Percentiles rank a stretch among this genome's conserved stretches.
Evolutionary conservation across 1,140 invertebrate genomes (phyloP).

Genomic region (Agraylea sexmaculata): DNA sequence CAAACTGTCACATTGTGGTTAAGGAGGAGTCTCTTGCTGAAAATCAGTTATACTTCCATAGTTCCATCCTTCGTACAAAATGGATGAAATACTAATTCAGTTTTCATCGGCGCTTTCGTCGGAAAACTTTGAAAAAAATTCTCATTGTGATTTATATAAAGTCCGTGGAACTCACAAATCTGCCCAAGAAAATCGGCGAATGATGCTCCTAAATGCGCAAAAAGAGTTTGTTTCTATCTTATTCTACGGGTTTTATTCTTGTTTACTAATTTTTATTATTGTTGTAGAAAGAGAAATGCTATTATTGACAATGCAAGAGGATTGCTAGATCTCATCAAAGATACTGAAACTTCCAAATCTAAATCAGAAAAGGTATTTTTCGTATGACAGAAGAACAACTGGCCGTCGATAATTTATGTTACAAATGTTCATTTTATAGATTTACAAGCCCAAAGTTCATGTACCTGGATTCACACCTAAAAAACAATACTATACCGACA

Average conservation of each 20-base stretch:
- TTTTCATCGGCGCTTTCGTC: conserved; percentile 6
- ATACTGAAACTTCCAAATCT: conserved; percentile 20
- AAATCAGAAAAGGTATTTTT: conserved; percentile 9
- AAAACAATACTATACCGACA: conserved; percentile 26
- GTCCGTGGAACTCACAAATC: conserved; percentile 3
- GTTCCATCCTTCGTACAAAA: background rate
- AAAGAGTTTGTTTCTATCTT: conserved; percentile 10
- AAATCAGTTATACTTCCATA: too few species aligned
- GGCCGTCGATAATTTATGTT: background rate
- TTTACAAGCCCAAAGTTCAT: conserved; percentile 33
- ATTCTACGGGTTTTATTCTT: conserved; percentile 11
- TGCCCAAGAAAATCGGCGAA: conserved; percentile 10
- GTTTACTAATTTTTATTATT: conserved; percentile 4
- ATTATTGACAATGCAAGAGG: conserved; percentile 28
- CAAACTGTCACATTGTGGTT: too few species aligned
- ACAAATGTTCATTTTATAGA: conserved; percentile 24
- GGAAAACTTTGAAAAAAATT: conserved; percentile 8
- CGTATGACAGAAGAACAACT: background rate
- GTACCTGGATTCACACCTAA: conserved; percentile 33
- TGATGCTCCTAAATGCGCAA: conserved; percentile 8
- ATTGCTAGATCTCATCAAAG: conserved; percentile 27
- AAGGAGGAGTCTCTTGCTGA: too few species aligned
- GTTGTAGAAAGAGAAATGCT: conserved; percentile 18
- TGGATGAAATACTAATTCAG: conserved; percentile 11
- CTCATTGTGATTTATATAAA: conserved; percentile 7